These are phyloP conservation scores for Oostethus manadensis DNA, from an alignment of 2,113 vertebrate genomes.

Conservation along the genomic window DNA sequence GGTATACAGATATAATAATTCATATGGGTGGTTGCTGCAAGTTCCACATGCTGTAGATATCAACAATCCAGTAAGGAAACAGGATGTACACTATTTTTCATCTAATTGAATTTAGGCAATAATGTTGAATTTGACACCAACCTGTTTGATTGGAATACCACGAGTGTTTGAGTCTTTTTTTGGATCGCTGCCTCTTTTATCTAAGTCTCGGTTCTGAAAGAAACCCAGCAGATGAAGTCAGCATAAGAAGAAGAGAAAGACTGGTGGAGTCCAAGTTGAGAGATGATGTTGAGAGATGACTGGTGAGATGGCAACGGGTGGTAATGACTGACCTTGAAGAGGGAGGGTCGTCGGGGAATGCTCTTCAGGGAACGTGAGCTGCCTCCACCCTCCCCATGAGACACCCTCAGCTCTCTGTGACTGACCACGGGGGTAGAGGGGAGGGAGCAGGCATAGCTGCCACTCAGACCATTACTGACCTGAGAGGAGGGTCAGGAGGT, in stretches of 20 bases:
- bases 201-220: conserved; percentile 84
- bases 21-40: too few species aligned
- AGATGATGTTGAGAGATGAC: not conserved
- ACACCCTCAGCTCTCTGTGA: conserved; percentile 83
- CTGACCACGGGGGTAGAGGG: conserved; percentile 90
- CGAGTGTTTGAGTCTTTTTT: conserved; percentile 77
- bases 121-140: conserved; percentile 18
- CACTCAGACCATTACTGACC: conserved; percentile 85
- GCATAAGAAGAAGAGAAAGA: not conserved
- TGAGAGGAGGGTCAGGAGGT: conserved; percentile 47
- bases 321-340: conserved; percentile 82
- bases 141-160: conserved; percentile 90
- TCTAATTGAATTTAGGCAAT: not conserved
- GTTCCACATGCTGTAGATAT: too few species aligned
- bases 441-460: conserved; percentile 86
- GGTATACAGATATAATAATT: too few species aligned
- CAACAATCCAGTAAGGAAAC: too few species aligned
- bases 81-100: too few species aligned
- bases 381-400: conserved; percentile 67
- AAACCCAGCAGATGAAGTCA: conserved; percentile 24
- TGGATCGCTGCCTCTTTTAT: conserved; percentile 82
- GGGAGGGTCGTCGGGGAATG: conserved; percentile 86
- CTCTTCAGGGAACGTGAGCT: conserved; percentile 77
- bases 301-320: conserved; percentile 24
- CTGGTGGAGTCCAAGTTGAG: not conserved